Evolutionary conservation across 2,113 vertebrate genomes (phyloP).

Genomic region (Terrapene triunguis): DNA sequence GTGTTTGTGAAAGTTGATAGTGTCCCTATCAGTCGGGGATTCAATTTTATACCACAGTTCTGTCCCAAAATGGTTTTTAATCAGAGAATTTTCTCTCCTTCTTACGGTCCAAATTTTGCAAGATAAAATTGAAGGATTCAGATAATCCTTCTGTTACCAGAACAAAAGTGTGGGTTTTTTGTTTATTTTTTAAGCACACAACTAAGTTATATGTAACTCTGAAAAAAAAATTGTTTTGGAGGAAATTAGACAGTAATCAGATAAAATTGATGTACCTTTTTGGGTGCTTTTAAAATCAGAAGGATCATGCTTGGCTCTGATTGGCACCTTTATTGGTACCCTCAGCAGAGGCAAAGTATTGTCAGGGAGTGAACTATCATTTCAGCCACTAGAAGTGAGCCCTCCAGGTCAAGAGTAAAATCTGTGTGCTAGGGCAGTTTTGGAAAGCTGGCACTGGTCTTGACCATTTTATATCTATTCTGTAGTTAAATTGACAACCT

Average conservation of each 20-base stretch:
- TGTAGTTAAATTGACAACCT: neutral
- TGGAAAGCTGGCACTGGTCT: neutral
- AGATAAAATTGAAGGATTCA: neutral
- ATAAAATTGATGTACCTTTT: neutral
- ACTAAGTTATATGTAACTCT: neutral
- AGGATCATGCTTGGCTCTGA: neutral
- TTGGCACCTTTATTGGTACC: neutral
- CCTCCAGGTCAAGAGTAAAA: rapidly evolving
- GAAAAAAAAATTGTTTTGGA: neutral
- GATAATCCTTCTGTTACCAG: neutral
- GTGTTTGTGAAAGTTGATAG: neutral
- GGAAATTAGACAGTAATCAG: neutral
- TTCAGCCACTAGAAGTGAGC: neutral
- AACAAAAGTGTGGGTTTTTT: neutral
- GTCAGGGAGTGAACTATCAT: neutral
- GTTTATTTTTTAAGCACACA: neutral
- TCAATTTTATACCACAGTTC: neutral
- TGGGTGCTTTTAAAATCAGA: neutral
- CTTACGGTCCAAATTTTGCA: neutral
- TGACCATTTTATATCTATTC: neutral
- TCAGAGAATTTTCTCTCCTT: neutral
- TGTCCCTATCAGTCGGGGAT: neutral
- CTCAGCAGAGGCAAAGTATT: neutral
- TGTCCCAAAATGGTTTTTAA: neutral
- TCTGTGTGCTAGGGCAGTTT: neutral